Percentiles rank a stretch among this genome's conserved stretches.
Conservation (phyloP, 2,797 vertebrate species). For the Acanthopagrus latus region DNA sequence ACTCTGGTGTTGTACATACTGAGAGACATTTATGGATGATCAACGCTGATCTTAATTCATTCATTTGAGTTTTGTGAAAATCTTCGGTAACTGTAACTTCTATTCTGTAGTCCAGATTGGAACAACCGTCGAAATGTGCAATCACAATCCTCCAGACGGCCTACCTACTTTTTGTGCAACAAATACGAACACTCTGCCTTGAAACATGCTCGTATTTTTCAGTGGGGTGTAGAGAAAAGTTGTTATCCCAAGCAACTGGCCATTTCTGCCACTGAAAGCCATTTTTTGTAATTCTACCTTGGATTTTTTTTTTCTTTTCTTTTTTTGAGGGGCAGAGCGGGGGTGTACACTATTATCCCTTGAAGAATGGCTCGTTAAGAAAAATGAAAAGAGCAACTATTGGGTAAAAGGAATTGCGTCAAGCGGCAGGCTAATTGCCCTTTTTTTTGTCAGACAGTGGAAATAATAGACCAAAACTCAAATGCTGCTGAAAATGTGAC, state of each 20-base stretch:
- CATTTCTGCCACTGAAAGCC: conserved; percentile 27
- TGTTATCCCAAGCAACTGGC: conserved; percentile 30
- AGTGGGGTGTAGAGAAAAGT: conserved; percentile 3
- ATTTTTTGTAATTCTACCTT: conserved; percentile 18
- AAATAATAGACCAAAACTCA: conserved; percentile 55
- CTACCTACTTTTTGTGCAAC: conserved; percentile 7
- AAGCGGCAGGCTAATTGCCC: conserved; percentile 56
- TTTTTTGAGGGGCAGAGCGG: neutral
- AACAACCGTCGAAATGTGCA: neutral
- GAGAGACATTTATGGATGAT: neutral
- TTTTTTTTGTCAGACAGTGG: conserved; percentile 32
- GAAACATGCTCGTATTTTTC: conserved; percentile 19
- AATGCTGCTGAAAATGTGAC: conserved; percentile 40
- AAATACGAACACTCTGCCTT: conserved; percentile 12
- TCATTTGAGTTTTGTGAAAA: neutral
- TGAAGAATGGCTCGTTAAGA: conserved; percentile 18
- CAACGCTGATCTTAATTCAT: neutral
- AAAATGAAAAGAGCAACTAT: conserved; percentile 39
- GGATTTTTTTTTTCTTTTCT: neutral
- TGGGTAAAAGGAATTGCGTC: conserved; percentile 54
- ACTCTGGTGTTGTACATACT: neutral
- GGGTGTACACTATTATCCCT: conserved; percentile 21
- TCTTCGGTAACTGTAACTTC: neutral
- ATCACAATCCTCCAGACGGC: neutral
- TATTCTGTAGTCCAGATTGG: neutral